A percentile compares a stretch with the other conserved stretches of the same genome.
These are phyloP conservation scores for Chrysomela aeneicollis DNA, from an alignment of 2,888 invertebrate genomes.

Conservation along the genomic window DNA sequence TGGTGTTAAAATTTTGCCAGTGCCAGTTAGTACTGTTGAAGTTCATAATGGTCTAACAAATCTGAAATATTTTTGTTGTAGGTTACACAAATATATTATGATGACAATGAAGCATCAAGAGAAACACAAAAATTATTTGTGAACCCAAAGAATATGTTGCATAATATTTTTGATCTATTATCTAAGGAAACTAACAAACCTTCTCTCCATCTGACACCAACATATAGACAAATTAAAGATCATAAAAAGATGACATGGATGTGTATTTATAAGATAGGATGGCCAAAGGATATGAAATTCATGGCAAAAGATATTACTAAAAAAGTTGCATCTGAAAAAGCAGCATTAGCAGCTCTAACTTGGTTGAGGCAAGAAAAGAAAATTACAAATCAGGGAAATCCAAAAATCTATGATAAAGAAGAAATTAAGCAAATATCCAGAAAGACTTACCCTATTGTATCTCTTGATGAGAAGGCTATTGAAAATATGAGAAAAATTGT, in stretches of 20 bases:
- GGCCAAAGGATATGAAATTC: constrained; percentile 68
- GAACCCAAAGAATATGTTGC: constrained; percentile 62
- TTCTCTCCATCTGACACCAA: constrained; percentile 55
- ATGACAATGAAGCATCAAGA: constrained; percentile 2
- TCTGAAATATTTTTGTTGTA: background rate
- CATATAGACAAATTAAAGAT: constrained; percentile 54
- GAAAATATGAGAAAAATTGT: constrained; percentile 60
- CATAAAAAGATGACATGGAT: constrained; percentile 61
- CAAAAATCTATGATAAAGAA: constrained; percentile 62
- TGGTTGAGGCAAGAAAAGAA: constrained; percentile 64
- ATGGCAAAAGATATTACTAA: constrained; percentile 64
- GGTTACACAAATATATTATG: background rate
- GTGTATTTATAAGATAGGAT: constrained; percentile 65
- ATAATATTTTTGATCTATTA: constrained; percentile 62
- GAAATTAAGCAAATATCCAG: constrained; percentile 58
- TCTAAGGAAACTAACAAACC: constrained; percentile 59
- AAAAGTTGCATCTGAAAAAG: constrained; percentile 64
- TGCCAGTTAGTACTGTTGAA: too few relatives aligned
- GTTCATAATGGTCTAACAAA: background rate
- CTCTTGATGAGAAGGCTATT: constrained; percentile 49
- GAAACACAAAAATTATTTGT: constrained; percentile 47
- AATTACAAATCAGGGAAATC: constrained; percentile 63
- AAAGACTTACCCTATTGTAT: constrained; percentile 49
- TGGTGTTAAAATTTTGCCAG: background rate
- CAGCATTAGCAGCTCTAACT: constrained; percentile 65